Evolutionary conservation across 1,140 invertebrate genomes (phyloP), one percentile per base, ranked within the genome.

Genomic region (Bradynema listronoti): DNA sequence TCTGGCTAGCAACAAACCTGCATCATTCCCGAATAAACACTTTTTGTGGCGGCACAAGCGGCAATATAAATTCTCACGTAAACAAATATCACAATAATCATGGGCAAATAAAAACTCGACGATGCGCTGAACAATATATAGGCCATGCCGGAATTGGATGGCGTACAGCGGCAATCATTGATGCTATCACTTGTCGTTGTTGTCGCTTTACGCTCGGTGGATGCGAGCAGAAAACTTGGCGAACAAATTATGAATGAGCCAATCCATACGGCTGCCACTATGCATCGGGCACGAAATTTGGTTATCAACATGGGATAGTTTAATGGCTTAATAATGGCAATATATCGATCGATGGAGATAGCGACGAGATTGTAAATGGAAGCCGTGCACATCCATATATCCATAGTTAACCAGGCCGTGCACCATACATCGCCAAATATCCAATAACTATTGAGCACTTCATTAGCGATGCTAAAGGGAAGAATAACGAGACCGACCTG

Each of bases 231-330:
- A 51, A 77, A 77, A 36, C 66, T 73, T 32, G 74, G 74, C 2
- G 91, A 92, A 69, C 90, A 93, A 65, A 97, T 96, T n/a, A 91
- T 80, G 11, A 89, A 85, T 0, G 89, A 92, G 30, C 91, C 83
- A 1, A 90, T 78, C 94, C 93, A 98, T 0, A 96, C 91, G 4
- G 87, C 85, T 1, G 85, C 86, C 59, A 96, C 94, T 78, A 91
- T 90, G 5, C 87, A 81, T 4, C 95, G 81, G 0, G 94, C 92
- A 30, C 91, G 84, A 65, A 89, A 87, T 24, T 91, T 81, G 0
- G 92, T 94, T 52, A 94, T 85, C 77, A 92, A 90, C 77, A 91
- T 89, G 3, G 91, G 90, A 80, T 98, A 97, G 75, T 92, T 91
- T 56, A 98, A 90, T 0, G 93, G 93, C 79, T 96, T 91, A 0